Base-by-base conservation (phyloP, 2,113 vertebrate species). In the Antennarius striatus region DNA sequence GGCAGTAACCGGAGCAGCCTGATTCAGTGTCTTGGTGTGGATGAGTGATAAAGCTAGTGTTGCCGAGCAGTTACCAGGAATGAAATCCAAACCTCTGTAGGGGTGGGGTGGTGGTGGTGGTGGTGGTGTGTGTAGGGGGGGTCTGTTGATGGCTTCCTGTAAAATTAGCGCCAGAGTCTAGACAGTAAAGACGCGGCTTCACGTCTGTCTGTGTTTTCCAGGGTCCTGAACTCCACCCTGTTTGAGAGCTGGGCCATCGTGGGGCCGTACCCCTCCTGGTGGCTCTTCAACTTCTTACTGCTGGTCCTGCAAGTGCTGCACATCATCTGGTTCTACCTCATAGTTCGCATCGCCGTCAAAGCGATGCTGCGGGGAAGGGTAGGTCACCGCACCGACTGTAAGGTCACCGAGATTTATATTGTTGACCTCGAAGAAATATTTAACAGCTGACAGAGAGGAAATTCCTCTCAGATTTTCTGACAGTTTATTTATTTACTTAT, bases 161-260 rank as follows among this genome's bases (percentile, higher is more conserved):
- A 22, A 22, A 22, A 22, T 22, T 22, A 22, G 22, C 22, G 22
- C 22, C 22, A 2, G 22, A 22, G 36, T 8, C 12, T 28, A 15
- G 16, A 1, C 10, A 43, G 10, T 56, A 54, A 71, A 36, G 13
- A 16, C 43, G 5, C 48, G 30, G 10, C 47, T 29, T 39, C 42
- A 17, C 6, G 17, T 16, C 9, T 12, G 0, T 40, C 17, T 63
- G 10, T 51, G 4, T 58, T 36, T 64, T 87, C 0, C 66, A 99
- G 98, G 97, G 89, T 98, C 85, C 78, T 99, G 85, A 97, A 98
- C 86, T 95, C 95, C 1, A 98, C 96, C 2, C 73, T 98, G 43
- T 98, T 98, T 88, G 98, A 99, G 88, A 99, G 98, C 88, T 98
- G 96, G 97, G 92, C 92, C 65, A 71, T 98, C 17, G 91, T 99